Percentiles rank a stretch among this genome's conserved stretches.
Evolutionary conservation across 2,113 vertebrate species (phyloP).

Genomic region (Felis catus): F.catus_Fca126_mat1.0 CM031419.1:23877001-23877500

Average conservation of each 20-base stretch:
- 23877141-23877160: not conserved
- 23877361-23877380: too few species aligned
- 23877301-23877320: not conserved
- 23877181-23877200: not conserved
- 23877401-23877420: too few species aligned
- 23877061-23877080: not conserved
- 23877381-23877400: too few species aligned
- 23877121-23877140: not conserved
- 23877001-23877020: not conserved
- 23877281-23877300: not conserved
- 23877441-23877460: too few species aligned
- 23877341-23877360: too few species aligned
- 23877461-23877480: too few species aligned
- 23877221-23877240: not conserved
- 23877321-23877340: not conserved
- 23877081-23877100: not conserved
- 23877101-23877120: not conserved
- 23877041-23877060: constrained; percentile 10
- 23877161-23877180: not conserved
- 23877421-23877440: too few species aligned
- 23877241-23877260: not conserved
- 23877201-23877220: not conserved
- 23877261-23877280: too few species aligned
- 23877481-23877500: too few species aligned
- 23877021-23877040: not conserved